Base-by-base conservation (phyloP, 2,113 vertebrate species). In the Nesospiza acunhae region DNA sequence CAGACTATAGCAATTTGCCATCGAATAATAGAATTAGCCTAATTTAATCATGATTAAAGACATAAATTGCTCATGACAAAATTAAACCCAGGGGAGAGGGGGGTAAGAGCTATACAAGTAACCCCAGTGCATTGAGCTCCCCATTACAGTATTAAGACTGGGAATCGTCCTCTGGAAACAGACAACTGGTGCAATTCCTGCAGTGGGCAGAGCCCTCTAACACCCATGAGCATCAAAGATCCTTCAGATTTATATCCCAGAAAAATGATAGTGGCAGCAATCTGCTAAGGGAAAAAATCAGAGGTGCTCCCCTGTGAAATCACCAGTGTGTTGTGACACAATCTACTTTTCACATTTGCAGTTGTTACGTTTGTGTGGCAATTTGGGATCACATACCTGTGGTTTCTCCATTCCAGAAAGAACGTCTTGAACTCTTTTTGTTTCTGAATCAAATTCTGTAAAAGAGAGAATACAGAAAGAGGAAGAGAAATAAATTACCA, bases 361-460 rank as follows among this genome's bases (percentile, higher is more conserved):
- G 28, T 60, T 82, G 53, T 35, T 35, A 69, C 6, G 0, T 86
- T 35, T 42, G 30, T 41, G 35, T 88, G 85, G 74, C 55, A 78
- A 79, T 79, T 18, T 47, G 41, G 41, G 53, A 97, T 98, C 95
- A 98, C 99, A 70, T 97, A 99, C 99, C 99, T 99, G 99, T 97
- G 99, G 99, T 96, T 99, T 99, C 97, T 99, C 99, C 96, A 99
- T 99, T 97, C 98, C 98, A 86, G 99, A 99, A 97, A 99, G 98
- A 98, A 99, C 97, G 96, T 99, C 99, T 97, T 99, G 99, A 97
- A 99, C 98, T 62, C 98, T 98, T 97, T 99, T 99, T 77, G 98
- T 98, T 97, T 99, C 99, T 77, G 98, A 98, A 96, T 99, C 99
- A 95, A 99, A 99, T 96, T 99, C 99, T 99, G 98, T 59, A 93